Evolutionary conservation across 2,113 vertebrate genomes (phyloP), one percentile per base, ranked within the genome.

Genomic region (Ptyas mucosa): DNA sequence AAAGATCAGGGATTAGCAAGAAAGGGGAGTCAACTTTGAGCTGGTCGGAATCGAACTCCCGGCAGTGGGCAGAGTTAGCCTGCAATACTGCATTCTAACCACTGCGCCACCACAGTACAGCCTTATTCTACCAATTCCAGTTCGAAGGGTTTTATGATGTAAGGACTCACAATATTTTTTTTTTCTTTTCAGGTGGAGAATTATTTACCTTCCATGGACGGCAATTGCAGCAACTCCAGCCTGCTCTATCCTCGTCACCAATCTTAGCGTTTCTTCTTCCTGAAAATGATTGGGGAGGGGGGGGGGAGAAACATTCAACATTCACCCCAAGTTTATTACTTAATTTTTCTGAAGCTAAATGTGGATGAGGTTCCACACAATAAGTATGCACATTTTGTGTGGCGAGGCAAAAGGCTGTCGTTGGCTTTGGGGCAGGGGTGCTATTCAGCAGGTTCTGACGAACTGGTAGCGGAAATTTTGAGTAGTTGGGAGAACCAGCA

Each of bases 141-240:
- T 15, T 81, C 52, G 1, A 21, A 55, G 39, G 24, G 2, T 2
- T 43, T 87, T 0, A 88, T 14, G 81, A 1, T 18, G 3, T 10
- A 57, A 46, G 29, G 7, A n/a, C 34, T 39, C 34, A 43, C 0
- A 1, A 29, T 26, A 53, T 61, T 11, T 61, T 53, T 53, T n/a
- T 18, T 4, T 7, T n/a, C 46, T 88, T 87, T 87, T 29, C 46
- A 51, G 53, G 18, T 5, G 0, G 10, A 10, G n/a, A 6, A 34
- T 81, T 49, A 49, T 94, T 98, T 97, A 99, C 99, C 99, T 99
- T 95, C 99, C 99, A 34, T 99, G 99, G 87, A 99, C 99, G 0
- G 99, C 98, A 89, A 99, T 97, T 5, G 99, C 99, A 8, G 99
- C 96, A 39, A 99, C 98, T 34, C 99, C 99, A 0, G 99, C 99